Conservation (phyloP, 2,888 invertebrate genomes). For the Gryllus longicercus region DNA sequence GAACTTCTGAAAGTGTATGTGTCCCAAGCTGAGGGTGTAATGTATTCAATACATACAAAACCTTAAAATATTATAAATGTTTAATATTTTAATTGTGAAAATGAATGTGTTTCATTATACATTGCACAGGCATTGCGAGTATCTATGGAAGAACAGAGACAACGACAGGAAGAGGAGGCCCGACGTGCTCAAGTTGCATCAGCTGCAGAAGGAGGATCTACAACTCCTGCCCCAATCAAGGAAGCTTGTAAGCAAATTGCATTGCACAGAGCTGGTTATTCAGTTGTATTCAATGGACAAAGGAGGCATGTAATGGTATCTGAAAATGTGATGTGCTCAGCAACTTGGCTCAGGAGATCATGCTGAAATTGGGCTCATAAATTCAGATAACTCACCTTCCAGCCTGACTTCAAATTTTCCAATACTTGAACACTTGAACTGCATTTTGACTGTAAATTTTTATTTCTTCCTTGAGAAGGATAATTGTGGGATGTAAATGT, state of each 20-base stretch:
- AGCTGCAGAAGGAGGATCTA: constrained; percentile 55
- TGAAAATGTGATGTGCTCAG: too few species aligned
- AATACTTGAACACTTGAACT: too few species aligned
- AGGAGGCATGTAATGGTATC: too few species aligned
- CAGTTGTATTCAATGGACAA: too few species aligned
- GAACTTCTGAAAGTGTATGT: too few species aligned
- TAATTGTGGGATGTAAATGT: too few species aligned
- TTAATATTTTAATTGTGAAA: neutral
- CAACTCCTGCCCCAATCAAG: constrained; percentile 42
- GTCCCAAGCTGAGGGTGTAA: neutral
- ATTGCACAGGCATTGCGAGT: constrained; percentile 70
- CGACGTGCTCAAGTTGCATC: constrained; percentile 66
- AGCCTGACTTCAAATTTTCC: too few species aligned
- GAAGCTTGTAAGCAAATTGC: constrained; percentile 36
- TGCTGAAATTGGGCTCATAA: too few species aligned
- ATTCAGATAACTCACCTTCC: too few species aligned
- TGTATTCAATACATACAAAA: neutral
- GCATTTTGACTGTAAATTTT: too few species aligned
- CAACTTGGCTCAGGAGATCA: too few species aligned
- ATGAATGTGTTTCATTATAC: constrained; percentile 24
- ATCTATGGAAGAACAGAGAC: constrained; percentile 93
- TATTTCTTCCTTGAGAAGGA: too few species aligned
- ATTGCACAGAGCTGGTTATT: neutral
- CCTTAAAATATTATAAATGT: neutral
- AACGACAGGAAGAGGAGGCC: constrained; percentile 87